Evolutionary conservation across 2,113 vertebrate species (phyloP), one percentile per base, ranked within the genome.

Genomic region (Vidua chalybeata): DNA sequence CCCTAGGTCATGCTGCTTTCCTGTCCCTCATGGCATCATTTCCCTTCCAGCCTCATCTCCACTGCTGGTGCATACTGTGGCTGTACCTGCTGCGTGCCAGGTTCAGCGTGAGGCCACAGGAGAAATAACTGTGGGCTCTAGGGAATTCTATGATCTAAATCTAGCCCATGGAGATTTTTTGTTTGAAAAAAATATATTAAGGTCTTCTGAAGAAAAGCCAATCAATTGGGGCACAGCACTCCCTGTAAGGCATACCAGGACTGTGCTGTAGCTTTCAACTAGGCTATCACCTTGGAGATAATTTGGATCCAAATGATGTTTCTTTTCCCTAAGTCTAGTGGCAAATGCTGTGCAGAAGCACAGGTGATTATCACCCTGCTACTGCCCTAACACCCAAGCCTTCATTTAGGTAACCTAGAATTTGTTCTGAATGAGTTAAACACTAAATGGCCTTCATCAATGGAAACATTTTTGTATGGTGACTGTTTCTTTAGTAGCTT

Each of bases 31-130:
- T 13, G 31, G 45, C 27, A 55, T 8, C 8, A 8, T 58, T 90
- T 84, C 55, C 58, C 54, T 76, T n/a, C 67, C 39, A 71, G 15
- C 28, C 41, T 92, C 67, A 31, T 56, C 62, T 66, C 72, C 16
- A 3, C 15, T 62, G 30, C 2, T 6, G 20, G 7, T 31, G 8
- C 0, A 0, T 31, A 8, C 15, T 63, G 61, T 76, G 52, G 37
- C 63, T 84, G 48, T 58, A 62, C 37, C 82, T 67, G 73, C 58
- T 76, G 76, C 63, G 33, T 68, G 37, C 8, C 43, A 67, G 21
- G 28, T 58, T 48, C 48, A 52, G 5, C 2, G 1, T 71, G 85
- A 83, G 51, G 35, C n/a, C 49, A 54, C 45, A 61, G n/a, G 69
- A 91, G 59, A 15, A 26, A 64, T 66, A 74, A 58, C 15, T 1